Base-by-base conservation (phyloP, 2,888 invertebrate genomes). In the Caenorhabditis imperialis region DNA sequence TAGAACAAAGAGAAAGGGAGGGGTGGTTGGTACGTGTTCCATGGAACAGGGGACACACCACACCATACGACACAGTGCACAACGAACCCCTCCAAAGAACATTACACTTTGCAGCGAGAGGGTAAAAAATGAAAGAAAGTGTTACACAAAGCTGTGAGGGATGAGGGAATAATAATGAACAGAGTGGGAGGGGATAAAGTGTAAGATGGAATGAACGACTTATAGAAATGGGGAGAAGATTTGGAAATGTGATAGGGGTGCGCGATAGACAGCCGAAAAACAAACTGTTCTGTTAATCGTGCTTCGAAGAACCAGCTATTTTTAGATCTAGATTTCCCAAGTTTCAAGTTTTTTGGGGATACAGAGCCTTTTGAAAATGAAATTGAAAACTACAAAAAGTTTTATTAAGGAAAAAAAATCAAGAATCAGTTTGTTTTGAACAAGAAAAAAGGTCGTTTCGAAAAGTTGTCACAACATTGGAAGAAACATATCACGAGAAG, bases 381-480 rank as follows among this genome's bases (percentile, higher is more conserved):
- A n/a, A n/a, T n/a, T n/a, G n/a, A n/a, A n/a, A n/a, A n/a, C n/a
- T n/a, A n/a, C n/a, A n/a, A 6, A 30, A 30, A 30, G 30, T 30
- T 30, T 30, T 30, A 30, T 30, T 30, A 7, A 6, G 30, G 30
- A 30, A 30, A 30, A 30, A 30, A 30, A 7, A 30, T 30, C 30
- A 30, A 30, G 10, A 7, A 30, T 30, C 30, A 30, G 10, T 30
- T 30, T 6, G 5, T 20, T 35, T 37, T 27, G 25, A 58, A 10
- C 58, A 53, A 47, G 10, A 42, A 48, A 40, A 30, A 70, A 61
- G 60, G 60, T 60, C 60, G 57, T 27, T 50, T 60, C 27, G 20
- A 38, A 18, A 70, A 42, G 61, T 45, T 55, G 48, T 67, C 67
- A 67, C 67, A 67, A 67, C 67, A 67, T 67, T 40, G 57, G 45